These are phyloP conservation scores for Jordanella pulchra DNA, from an alignment of 2,797 vertebrate species.

Conservation along the genomic window DNA sequence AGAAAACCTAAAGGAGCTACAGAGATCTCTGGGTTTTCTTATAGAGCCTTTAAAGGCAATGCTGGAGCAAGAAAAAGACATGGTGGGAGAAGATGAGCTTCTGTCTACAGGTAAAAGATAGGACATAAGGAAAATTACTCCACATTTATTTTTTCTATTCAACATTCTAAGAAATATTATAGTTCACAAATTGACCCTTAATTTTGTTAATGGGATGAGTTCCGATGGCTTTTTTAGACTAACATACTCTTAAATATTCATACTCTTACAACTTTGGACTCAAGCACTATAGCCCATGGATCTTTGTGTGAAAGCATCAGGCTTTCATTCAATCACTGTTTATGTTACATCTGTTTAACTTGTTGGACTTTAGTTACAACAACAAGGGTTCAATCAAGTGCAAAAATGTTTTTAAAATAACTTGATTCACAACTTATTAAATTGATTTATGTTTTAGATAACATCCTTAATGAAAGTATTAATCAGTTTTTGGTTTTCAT, in stretches of 20 bases:
- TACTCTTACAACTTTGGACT: background rate
- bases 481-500: background rate
- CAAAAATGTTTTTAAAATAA: background rate
- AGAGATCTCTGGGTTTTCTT: constrained; percentile 27
- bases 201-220: background rate
- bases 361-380: too few relatives aligned
- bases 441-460: background rate
- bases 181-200: background rate
- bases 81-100: constrained; percentile 10
- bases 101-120: constrained; percentile 5
- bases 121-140: background rate
- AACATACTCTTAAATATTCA: background rate
- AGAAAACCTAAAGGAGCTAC: constrained; percentile 60
- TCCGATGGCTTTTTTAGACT: constrained; percentile 1
- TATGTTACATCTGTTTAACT: background rate
- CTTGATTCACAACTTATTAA: background rate
- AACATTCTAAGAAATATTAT: background rate
- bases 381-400: too few relatives aligned
- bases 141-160: background rate
- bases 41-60: background rate
- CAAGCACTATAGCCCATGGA: background rate
- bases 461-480: background rate
- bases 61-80: constrained; percentile 5
- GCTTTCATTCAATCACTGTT: background rate
- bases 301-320: background rate